Conservation (phyloP, 2,113 vertebrate genomes). For the Ascaphus truei region DNA sequence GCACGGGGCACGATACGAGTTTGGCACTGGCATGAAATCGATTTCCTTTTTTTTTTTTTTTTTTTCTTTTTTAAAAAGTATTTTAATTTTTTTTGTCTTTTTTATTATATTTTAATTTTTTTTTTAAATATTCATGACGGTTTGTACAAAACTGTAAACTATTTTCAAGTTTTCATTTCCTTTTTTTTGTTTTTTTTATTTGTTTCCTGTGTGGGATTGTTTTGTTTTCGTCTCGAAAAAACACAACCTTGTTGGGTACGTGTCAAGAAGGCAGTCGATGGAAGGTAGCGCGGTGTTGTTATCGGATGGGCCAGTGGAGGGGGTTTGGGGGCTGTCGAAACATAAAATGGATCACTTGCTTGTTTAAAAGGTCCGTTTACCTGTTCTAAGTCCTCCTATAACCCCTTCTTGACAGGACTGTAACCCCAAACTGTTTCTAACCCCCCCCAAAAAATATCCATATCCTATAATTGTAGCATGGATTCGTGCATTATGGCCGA, state of each 20-base stretch:
- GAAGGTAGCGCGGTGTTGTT: constrained; percentile 8
- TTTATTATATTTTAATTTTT: constrained; percentile 49
- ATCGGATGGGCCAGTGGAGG: background rate
- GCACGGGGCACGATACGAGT: constrained; percentile 22
- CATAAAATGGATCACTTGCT: background rate
- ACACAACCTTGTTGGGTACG: constrained; percentile 10
- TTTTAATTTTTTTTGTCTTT: constrained; percentile 41
- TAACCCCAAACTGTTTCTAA: no score
- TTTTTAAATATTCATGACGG: constrained; percentile 42
- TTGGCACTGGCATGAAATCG: constrained; percentile 27
- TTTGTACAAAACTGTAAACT: constrained; percentile 59
- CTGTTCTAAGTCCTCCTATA: background rate
- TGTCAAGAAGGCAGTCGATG: constrained; percentile 16
- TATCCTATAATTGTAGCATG: no score
- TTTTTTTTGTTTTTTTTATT: background rate
- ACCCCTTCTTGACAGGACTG: background rate
- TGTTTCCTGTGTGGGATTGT: background rate
- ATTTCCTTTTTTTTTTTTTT: constrained; percentile 4
- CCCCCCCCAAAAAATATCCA: no score
- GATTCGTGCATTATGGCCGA: no score
- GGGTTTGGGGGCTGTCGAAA: background rate
- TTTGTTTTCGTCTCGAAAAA: background rate
- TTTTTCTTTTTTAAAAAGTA: constrained; percentile 1
- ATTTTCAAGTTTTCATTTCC: constrained; percentile 49
- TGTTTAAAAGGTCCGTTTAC: background rate